Evolutionary conservation across 1,140 invertebrate genomes (phyloP), one percentile per base, ranked within the genome.

Genomic region (Gonioctena quinquepunctata): DNA sequence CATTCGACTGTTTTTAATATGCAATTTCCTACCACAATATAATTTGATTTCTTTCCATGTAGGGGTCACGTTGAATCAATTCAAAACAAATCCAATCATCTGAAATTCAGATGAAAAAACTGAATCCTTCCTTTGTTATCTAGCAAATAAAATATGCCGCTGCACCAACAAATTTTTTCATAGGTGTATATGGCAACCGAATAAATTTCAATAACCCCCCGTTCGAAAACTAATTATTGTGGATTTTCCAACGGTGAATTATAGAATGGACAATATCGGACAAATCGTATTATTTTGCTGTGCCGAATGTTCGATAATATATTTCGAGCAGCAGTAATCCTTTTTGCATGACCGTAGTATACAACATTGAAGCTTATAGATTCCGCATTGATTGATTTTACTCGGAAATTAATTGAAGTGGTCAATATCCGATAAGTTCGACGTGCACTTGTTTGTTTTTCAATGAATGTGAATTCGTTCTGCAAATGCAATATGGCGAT

Each of bases 361-460:
- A 59, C 56, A 59, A 25, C 56, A 8, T n/a, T 18, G 50, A 16
- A 25, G 56, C 21, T 59, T 59, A 59, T 25, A 59, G 21, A 59
- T 25, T 59, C 26, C 56, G 11, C 8, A 59, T 59, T 59, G 56
- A 59, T 59, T 59, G 25, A 59, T 59, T 59, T 59, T 22, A 54
- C 25, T 22, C 56, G 6, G n/a, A 59, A 59, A 59, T 59, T 59
- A 59, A 59, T 25, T 59, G 56, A 59, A 25, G 56, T 26, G 56
- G 23, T 59, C 21, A 59, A 59, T 59, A 59, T 26, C n/a, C 21
- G 22, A 59, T 26, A 42, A 42, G 33, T 42, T n/a, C 33, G 16
- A 42, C 33, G 11, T 8, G 8, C 11, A 42, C 33, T 13, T 13
- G 4, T 42, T 13, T 42, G 33, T n/a, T 13, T 11, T 3, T 13